Percentiles rank a stretch among this genome's conserved stretches.
These are phyloP conservation scores for Adineta ricciae DNA, from an alignment of 2,888 invertebrate species.

Conservation along the genomic window DNA sequence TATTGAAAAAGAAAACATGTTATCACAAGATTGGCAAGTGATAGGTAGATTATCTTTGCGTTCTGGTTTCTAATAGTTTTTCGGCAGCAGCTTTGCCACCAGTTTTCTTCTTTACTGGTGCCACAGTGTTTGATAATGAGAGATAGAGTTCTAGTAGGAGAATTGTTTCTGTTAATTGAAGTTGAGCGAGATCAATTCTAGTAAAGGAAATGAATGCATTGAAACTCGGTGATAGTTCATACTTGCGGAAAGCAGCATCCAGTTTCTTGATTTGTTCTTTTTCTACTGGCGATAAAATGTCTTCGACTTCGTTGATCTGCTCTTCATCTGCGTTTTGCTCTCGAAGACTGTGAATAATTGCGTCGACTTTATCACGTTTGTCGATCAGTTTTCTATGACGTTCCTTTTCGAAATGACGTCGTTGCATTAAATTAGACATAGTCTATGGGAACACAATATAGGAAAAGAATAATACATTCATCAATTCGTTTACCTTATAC, in stretches of 20 bases:
- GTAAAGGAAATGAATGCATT: neutral
- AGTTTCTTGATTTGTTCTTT: conserved; percentile 16
- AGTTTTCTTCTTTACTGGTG: neutral
- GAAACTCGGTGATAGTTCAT: neutral
- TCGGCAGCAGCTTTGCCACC: neutral
- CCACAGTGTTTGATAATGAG: neutral
- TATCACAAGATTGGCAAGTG: neutral
- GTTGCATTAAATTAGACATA: conserved; percentile 16
- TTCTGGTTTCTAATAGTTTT: neutral
- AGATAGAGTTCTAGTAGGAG: neutral
- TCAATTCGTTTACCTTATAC: neutral
- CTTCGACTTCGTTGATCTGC: conserved; percentile 15
- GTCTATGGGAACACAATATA: neutral
- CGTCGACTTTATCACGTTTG: conserved; percentile 19
- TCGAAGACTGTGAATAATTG: conserved; percentile 10
- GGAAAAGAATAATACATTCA: neutral
- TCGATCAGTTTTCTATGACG: conserved; percentile 10
- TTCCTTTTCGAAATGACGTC: neutral
- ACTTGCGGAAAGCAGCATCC: conserved; percentile 16
- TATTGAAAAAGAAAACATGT: neutral
- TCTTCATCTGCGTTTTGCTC: neutral
- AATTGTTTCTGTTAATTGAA: conserved; percentile 18
- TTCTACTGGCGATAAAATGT: neutral
- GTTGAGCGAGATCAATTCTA: conserved; percentile 7
- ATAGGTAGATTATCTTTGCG: neutral